Evolutionary conservation across 2,888 invertebrate genomes (phyloP).

Genomic region (Arctia plantaginis): DNA sequence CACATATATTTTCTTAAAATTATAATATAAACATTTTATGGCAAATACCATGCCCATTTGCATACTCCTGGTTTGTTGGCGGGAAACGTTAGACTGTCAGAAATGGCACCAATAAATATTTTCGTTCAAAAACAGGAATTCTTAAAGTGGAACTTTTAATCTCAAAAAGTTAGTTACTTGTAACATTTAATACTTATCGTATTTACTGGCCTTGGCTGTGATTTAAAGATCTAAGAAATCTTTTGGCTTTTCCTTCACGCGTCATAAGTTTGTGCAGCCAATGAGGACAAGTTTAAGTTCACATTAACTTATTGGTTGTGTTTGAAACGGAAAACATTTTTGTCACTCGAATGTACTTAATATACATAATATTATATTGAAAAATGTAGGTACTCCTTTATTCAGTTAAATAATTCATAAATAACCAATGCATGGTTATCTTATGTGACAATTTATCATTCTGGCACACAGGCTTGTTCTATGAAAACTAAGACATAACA

Average conservation of each 20-base stretch:
- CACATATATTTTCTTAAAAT: background rate
- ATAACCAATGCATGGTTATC: background rate
- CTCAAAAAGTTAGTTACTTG: background rate
- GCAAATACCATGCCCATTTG: background rate
- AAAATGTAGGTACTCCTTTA: background rate
- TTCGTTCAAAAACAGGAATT: conserved; percentile 22
- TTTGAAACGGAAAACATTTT: background rate
- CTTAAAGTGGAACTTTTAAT: background rate
- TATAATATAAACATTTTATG: background rate
- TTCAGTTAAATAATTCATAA: background rate
- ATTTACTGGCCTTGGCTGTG: background rate
- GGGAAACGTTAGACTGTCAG: conserved; percentile 38
- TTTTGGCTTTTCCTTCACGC: background rate
- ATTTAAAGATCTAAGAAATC: background rate
- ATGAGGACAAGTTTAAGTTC: too few relatives aligned
- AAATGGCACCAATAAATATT: conserved; percentile 15
- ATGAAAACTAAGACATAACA: background rate
- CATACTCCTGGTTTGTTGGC: conserved; percentile 28
- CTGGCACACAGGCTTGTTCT: background rate
- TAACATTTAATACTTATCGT: background rate
- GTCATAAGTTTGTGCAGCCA: too few relatives aligned
- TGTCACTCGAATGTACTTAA: background rate
- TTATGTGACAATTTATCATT: background rate
- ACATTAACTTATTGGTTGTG: background rate
- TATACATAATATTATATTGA: background rate